phyloP scores from a whole-genome alignment of 2,113 vertebrate species.

The Ctenodactylus gundi region DNA sequence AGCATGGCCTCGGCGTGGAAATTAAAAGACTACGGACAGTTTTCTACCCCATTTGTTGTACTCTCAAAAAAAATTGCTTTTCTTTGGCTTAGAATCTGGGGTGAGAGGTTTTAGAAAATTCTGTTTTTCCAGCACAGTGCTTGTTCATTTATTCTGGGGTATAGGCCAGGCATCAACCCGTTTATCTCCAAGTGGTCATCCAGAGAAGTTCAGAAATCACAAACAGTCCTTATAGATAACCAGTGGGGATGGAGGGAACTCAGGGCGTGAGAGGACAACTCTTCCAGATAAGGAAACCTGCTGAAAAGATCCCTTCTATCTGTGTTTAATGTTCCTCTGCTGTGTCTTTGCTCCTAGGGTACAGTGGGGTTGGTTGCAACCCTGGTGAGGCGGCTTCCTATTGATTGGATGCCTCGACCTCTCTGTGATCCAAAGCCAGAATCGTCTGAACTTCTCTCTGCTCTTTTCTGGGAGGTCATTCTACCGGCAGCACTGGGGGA shows the following conservation, averaged over 20 bases:
- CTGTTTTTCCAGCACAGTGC: background rate
- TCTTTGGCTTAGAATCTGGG: background rate
- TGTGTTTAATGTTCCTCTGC: too few relatives aligned
- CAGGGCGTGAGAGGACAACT: background rate
- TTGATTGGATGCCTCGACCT: background rate
- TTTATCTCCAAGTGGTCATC: background rate
- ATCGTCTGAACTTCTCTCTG: too few relatives aligned
- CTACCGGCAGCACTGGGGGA: background rate
- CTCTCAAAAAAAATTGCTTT: background rate
- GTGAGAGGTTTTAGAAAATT: background rate
- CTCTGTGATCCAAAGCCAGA: background rate
- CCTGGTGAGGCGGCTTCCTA: background rate
- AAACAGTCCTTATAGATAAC: background rate
- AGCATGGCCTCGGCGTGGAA: background rate
- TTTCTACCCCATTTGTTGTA: background rate
- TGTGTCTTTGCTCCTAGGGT: background rate
- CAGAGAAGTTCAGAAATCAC: background rate
- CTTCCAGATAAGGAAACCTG: background rate
- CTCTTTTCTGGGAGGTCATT: background rate
- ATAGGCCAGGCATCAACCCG: background rate
- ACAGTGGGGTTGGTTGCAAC: accelerated
- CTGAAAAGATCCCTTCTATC: too few relatives aligned
- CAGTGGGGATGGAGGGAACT: background rate
- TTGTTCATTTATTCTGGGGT: background rate
- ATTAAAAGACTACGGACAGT: background rate